Evolutionary conservation across 2,888 invertebrate species (phyloP).

Genomic region (Enchytraeus crypticus): DNA sequence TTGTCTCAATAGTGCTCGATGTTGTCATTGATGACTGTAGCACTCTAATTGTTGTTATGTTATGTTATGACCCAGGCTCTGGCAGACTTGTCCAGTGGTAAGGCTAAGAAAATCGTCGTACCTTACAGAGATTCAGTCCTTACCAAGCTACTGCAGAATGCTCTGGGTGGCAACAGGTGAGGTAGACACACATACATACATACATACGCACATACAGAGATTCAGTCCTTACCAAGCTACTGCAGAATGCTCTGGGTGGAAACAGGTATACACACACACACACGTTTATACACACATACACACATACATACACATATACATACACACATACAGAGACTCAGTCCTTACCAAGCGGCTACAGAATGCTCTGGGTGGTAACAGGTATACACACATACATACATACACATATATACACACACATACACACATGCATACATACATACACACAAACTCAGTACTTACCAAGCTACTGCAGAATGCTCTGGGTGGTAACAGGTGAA

Average conservation of each 20-base stretch:
- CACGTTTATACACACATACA: too few species aligned
- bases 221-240: slow-evolving; percentile 47
- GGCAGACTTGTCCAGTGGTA: slow-evolving; percentile 46
- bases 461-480: slow-evolving; percentile 50
- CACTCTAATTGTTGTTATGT: not conserved
- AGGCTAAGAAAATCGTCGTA: slow-evolving; percentile 47
- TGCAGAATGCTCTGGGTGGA: slow-evolving; percentile 49
- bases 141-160: slow-evolving; percentile 49
- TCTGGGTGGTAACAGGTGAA: slow-evolving; percentile 49
- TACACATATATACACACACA: slow-evolving; percentile 50
- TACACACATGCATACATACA: slow-evolving; percentile 46
- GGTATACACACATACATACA: too few species aligned
- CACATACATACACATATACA: too few species aligned
- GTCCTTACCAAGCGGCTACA: slow-evolving; percentile 48
- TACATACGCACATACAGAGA: slow-evolving; percentile 50
- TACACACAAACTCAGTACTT: slow-evolving; percentile 47
- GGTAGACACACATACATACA: too few species aligned
- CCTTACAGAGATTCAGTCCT: slow-evolving; percentile 49
- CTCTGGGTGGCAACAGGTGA: slow-evolving; percentile 50
- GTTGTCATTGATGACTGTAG: too few species aligned
- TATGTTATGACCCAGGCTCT: slow-evolving; percentile 39
- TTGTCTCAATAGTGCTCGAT: too few species aligned
- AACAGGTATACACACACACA: too few species aligned
- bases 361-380: slow-evolving; percentile 50
- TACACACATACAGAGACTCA: slow-evolving; percentile 49